Base-by-base conservation (phyloP, 2,797 vertebrate genomes). In the Psittacula derbiana region DNA sequence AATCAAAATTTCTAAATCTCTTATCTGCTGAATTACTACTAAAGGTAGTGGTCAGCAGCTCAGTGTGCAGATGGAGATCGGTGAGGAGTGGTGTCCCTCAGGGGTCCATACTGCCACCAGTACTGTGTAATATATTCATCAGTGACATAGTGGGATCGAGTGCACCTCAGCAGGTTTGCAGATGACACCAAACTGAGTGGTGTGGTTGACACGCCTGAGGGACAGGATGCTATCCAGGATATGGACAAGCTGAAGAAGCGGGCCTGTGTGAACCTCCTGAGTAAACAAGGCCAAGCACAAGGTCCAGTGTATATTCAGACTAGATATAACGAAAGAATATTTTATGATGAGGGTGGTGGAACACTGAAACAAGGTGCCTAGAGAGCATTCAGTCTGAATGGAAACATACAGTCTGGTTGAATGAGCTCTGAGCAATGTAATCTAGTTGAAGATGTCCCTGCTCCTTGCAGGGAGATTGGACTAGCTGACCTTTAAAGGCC, bases 101-200 rank as follows among this genome's bases (percentile, higher is more conserved):
- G 13, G 16, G 33, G 11, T 69, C 33, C 2, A 0, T 28, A 28
- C 13, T 46, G 36, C 24, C 24, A 33, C 28, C 25, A 31, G n/a
- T 41, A 20, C 38, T 64, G 10, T 58, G 57, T 62, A 58, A 5
- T 62, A 28, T 31, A 44, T 38, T 28, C 10, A 36, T 69, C 49
- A 58, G 13, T 18, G 11, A 16, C 52, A 44, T 4, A 33, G 41
- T 24, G 58, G 21, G 17, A 27, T 60, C 0, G 0, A 33, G 46
- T 4, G 2, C 31, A 49, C 36, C 28, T 60, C 57, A 75, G 40
- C 31, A 38, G 6, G 15, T 60, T 61, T 80, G 57, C 46, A 33
- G 33, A 11, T 21, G 21, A 36, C 40, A 43, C 55, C 44, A n/a
- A 31, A 46, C 69, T 75, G 27, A 70, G 23, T 58, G 49, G 25